These are phyloP conservation scores for Physella acuta DNA, from an alignment of 1,140 invertebrate genomes.

Conservation along the genomic window DNA sequence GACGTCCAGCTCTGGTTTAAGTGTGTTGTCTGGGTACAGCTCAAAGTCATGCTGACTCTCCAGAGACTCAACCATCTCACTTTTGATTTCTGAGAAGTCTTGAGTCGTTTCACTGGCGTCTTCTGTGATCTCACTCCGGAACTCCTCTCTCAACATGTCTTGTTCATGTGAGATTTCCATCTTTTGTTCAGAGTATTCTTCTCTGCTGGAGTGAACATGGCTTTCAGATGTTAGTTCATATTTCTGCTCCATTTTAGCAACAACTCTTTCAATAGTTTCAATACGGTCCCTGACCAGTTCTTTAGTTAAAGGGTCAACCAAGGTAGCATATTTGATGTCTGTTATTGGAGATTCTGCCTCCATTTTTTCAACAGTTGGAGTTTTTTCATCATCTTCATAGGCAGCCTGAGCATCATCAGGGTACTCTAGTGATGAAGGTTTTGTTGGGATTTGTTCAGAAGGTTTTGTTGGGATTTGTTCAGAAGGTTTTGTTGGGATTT, in stretches of 20 bases:
- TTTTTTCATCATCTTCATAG: not conserved
- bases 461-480: no score
- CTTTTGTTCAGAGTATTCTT: not conserved
- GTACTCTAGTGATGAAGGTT: not conserved
- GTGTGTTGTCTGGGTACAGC: not conserved
- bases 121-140: constrained; percentile 9
- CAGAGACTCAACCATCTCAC: constrained; percentile 20
- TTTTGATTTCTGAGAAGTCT: constrained; percentile 25
- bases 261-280: constrained; percentile 23
- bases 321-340: constrained; percentile 9
- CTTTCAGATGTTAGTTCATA: constrained; percentile 11
- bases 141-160: not conserved
- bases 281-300: constrained; percentile 23
- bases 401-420: not conserved
- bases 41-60: constrained; percentile 19
- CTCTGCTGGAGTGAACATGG: not conserved
- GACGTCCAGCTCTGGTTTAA: no score
- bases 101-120: constrained; percentile 24
- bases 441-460: no score
- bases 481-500: no score
- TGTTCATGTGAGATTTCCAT: not conserved
- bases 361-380: not conserved
- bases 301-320: constrained; percentile 15
- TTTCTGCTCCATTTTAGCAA: constrained; percentile 14
- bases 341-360: constrained; percentile 19